Evolutionary conservation across 1,140 invertebrate genomes (phyloP), one percentile per base, ranked within the genome.

Genomic region (Rhizoglyphus robini): DNA sequence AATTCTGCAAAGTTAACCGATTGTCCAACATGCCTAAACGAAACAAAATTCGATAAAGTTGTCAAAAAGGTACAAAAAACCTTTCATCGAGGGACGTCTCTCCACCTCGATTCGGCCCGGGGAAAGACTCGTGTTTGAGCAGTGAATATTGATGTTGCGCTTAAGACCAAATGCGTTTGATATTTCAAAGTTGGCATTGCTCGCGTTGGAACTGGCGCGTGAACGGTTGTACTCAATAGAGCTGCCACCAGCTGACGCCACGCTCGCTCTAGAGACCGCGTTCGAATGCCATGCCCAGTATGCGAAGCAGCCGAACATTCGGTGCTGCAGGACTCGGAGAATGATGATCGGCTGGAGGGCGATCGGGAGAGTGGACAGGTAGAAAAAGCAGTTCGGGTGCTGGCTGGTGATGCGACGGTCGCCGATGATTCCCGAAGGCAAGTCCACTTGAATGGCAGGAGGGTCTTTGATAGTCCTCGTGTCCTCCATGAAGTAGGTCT

Each of bases 331-430:
- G 3, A 84, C 74, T 11, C 83, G 74, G 15, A 84, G 71, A 11
- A 84, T 74, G 18, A 84, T 81, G 4, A 83, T 73, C 0, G 83
- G 82, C 70, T 81, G 80, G 31, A 83, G 74, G 18, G 82, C 72
- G 63, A 79, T 75, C 1, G 82, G 80, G 47, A 82, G 76, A 62
- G 76, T 77, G 2, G 76, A 72, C 47, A 80, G 70, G 64, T 67
- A 69, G 38, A 67, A 69, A 0, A 41, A 61, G n/a, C 25, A 30
- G 23, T 58, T 38, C 8, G 51, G 29, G n/a, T 60, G 32, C 18
- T 63, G 18, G 4, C 11, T 63, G 15, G 2, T 27, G 30, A 30
- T 32, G 29, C n/a, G 47, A 63, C 34, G 38, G 46, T 38, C 20
- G 31, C 20, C 29, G 64, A 58, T 38, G 27, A 58, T 15, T 18